These are phyloP conservation scores for Pseudococcus longispinus DNA, from an alignment of 2,888 invertebrate species.

Conservation along the genomic window DNA sequence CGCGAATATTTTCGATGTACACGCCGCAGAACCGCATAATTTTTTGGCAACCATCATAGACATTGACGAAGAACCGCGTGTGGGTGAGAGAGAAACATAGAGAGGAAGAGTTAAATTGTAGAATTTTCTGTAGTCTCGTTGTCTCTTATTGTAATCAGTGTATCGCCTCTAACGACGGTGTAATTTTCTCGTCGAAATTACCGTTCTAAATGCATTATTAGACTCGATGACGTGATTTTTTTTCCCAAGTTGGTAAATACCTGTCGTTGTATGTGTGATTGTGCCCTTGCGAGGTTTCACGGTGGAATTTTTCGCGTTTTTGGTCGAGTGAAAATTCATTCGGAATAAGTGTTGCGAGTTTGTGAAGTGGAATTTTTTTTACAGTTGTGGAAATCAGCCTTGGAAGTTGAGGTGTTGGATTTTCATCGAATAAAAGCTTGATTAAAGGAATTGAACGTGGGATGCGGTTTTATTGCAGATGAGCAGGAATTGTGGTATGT, in stretches of 20 bases:
- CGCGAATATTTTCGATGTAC: neutral
- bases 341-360: neutral
- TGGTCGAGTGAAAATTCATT: neutral
- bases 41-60: neutral
- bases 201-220: no score
- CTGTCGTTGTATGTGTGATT: neutral
- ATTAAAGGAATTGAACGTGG: neutral
- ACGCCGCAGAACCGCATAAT: neutral
- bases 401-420: neutral
- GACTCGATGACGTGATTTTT: neutral
- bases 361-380: neutral
- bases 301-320: neutral
- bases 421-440: neutral
- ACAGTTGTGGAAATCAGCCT: neutral
- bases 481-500: neutral
- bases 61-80: neutral
- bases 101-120: neutral
- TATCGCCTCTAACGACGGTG: neutral
- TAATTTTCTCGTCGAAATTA: no score
- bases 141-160: neutral
- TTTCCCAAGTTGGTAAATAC: neutral
- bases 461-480: neutral
- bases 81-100: neutral
- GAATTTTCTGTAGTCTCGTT: neutral
- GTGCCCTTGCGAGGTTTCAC: neutral